phyloP scores from a whole-genome alignment of 2,797 vertebrate genomes.

The Lagorchestes hirsutus region DNA sequence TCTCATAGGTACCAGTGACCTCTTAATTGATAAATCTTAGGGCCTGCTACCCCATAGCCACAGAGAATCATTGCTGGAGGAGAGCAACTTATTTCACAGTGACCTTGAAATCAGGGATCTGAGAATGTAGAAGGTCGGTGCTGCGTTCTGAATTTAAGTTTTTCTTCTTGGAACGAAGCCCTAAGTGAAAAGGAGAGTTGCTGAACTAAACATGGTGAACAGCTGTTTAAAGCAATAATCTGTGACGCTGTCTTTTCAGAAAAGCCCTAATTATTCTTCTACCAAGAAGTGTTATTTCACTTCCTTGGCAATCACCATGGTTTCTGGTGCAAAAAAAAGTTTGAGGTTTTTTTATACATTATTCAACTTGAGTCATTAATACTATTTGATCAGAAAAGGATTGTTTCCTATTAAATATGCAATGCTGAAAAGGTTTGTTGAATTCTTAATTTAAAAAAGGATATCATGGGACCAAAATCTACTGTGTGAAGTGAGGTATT shows the following conservation, averaged over 20 bases:
- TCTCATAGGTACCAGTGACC: background rate
- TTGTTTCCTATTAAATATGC: background rate
- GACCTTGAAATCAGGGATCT: background rate
- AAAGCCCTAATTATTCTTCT: slow-evolving; percentile 44
- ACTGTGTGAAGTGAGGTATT: background rate
- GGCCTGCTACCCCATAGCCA: background rate
- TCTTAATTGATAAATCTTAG: background rate
- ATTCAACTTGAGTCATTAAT: background rate
- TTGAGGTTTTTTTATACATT: background rate
- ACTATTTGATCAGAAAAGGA: background rate
- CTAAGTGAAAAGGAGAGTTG: background rate
- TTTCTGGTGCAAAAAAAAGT: background rate
- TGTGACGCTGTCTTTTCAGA: slow-evolving; percentile 31
- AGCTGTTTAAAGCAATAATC: background rate
- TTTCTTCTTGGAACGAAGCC: background rate
- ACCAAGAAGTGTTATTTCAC: slow-evolving; percentile 1
- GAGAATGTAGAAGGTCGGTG: background rate
- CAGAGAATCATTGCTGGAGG: background rate
- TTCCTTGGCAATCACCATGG: background rate
- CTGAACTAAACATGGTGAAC: background rate
- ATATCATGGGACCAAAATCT: background rate
- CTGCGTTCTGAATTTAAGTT: background rate
- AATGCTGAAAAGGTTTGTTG: background rate
- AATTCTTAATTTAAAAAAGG: background rate
- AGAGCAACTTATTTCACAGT: background rate